phyloP scores from a whole-genome alignment of 2,113 vertebrate species.

The Phaethon lepturus region DNA sequence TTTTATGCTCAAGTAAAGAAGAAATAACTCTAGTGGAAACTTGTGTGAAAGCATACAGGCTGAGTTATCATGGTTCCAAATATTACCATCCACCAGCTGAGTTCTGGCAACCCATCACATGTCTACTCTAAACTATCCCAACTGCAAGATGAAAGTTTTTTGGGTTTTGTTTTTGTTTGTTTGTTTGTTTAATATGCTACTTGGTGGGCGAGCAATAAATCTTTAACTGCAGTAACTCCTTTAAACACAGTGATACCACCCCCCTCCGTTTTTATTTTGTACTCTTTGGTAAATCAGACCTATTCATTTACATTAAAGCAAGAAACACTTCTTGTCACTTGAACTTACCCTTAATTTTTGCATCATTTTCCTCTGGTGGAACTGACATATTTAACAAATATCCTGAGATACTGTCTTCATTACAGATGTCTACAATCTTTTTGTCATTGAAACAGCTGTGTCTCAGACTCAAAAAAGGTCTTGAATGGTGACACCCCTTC shows the following conservation, averaged over 20 bases:
- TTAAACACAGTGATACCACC: not conserved
- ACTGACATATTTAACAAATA: not conserved
- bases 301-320: not conserved
- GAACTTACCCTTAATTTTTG: not conserved
- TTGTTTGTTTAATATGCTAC: not conserved
- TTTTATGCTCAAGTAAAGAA: constrained; percentile 10
- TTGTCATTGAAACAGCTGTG: not conserved
- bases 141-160: not conserved
- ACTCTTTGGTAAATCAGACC: not conserved
- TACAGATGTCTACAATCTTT: not conserved
- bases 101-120: not conserved
- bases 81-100: not conserved
- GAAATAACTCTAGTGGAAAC: constrained; percentile 8
- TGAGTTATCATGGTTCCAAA: not conserved
- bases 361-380: not conserved
- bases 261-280: fast-evolving
- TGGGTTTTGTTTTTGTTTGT: too few relatives aligned
- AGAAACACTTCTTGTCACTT: not conserved
- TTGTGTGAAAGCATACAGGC: not conserved
- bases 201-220: not conserved
- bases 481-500: not conserved
- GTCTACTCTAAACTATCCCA: not conserved
- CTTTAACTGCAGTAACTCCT: not conserved
- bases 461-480: not conserved
- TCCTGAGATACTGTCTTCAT: not conserved